Percentiles rank a stretch among this genome's conserved stretches.
Conservation (phyloP, 2,888 invertebrate genomes). For the Mythimna loreyi region DNA sequence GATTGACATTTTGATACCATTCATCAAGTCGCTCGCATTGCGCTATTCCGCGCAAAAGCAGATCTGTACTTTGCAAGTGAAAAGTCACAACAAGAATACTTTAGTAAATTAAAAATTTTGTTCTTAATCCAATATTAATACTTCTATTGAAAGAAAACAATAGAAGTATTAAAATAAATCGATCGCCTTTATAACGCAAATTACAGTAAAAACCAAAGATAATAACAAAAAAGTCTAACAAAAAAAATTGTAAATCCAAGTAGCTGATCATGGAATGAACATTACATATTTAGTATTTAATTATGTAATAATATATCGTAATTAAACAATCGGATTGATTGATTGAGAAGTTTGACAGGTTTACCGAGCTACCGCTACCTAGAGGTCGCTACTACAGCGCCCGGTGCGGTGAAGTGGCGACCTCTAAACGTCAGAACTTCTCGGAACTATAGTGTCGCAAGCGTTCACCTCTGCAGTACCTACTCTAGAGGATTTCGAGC, state of each 20-base stretch:
- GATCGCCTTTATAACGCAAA: not conserved
- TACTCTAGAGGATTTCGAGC: constrained; percentile 47
- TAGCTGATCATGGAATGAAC: too few relatives aligned
- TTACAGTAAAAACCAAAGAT: not conserved
- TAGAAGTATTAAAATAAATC: too few relatives aligned
- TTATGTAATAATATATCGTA: too few relatives aligned
- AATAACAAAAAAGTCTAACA: not conserved
- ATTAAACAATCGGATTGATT: too few relatives aligned
- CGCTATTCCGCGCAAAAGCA: constrained; percentile 44
- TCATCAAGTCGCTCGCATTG: constrained; percentile 31
- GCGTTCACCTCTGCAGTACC: constrained; percentile 37
- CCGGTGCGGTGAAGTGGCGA: constrained; percentile 41
- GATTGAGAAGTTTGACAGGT: too few relatives aligned
- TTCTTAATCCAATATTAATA: too few relatives aligned
- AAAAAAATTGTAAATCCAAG: too few relatives aligned
- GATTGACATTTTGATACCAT: constrained; percentile 57
- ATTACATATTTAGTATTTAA: too few relatives aligned
- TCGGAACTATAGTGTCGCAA: constrained; percentile 62
- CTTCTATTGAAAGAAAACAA: too few relatives aligned
- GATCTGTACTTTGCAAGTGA: not conserved
- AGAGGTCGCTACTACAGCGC: not conserved
- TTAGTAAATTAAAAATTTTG: too few relatives aligned
- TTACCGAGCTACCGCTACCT: too few relatives aligned
- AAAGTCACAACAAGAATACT: not conserved
- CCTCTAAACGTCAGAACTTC: constrained; percentile 65